These are phyloP conservation scores for Xenopus laevis DNA, from an alignment of 2,113 vertebrate genomes.

Conservation along the genomic window DNA sequence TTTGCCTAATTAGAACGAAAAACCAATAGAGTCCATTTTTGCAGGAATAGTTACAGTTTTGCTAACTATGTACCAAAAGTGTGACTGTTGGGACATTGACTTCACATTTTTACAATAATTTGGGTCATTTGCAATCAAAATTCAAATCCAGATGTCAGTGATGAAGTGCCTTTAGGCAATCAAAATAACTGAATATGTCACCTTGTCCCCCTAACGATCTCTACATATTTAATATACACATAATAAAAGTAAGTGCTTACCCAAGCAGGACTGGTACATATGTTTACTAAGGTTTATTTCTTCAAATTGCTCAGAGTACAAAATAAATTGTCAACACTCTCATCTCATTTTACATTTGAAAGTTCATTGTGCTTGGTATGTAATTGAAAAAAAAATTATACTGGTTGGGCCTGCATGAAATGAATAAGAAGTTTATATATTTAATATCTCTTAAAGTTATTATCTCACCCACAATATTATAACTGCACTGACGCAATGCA, in stretches of 20 bases:
- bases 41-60: conserved; percentile 27
- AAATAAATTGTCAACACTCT: conserved; percentile 47
- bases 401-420: conserved; percentile 18
- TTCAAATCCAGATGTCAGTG: conserved; percentile 55
- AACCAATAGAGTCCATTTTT: conserved; percentile 6
- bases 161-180: conserved; percentile 60
- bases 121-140: conserved; percentile 55
- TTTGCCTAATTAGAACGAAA: conserved; percentile 7
- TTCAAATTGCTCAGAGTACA: conserved; percentile 49
- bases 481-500: conserved; percentile 26
- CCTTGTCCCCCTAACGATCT: conserved; percentile 67
- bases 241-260: conserved; percentile 62
- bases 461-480: conserved; percentile 27
- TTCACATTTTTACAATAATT: conserved; percentile 44
- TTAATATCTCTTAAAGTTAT: conserved; percentile 5
- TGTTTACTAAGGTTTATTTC: conserved; percentile 59
- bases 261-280: conserved; percentile 64
- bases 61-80: conserved; percentile 33
- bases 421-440: conserved; percentile 12
- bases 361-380: conserved; percentile 19
- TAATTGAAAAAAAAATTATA: conserved; percentile 33
- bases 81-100: conserved; percentile 43
- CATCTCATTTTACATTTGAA: conserved; percentile 18
- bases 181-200: conserved; percentile 61
- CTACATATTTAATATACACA: conserved; percentile 62